Base-by-base conservation (phyloP, 2,888 invertebrate species). In the Mesorhabditis spiculigera region DNA sequence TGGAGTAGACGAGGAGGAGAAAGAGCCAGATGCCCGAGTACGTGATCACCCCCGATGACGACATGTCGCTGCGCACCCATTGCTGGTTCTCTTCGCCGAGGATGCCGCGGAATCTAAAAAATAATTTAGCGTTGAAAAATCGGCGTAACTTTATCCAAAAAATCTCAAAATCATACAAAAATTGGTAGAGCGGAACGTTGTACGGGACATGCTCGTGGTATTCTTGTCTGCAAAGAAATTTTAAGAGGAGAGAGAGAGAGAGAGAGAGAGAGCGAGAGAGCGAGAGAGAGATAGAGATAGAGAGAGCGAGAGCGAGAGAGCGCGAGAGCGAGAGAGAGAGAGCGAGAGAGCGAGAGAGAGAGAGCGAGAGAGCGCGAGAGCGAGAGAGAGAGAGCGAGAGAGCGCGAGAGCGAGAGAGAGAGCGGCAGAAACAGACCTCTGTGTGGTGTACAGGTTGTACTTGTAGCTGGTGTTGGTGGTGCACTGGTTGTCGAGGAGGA, bases 401-500 rank as follows among this genome's bases (percentile, higher is more conserved):
- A 28, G 1, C 1, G 28, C 28, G 28, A 1, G 28, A 28, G 28
- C n/a, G n/a, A n/a, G n/a, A n/a, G n/a, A n/a, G n/a, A n/a, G n/a
- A n/a, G n/a, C n/a, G n/a, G n/a, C 6, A 50, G n/a, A 50, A 50
- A n/a, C 58, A 13, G 8, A 50, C 58, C 10, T 50, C 8, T 50
- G 8, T 3, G n/a, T 50, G n/a, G 58, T 50, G 8, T 13, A n/a
- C 58, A n/a, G 8, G 58, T 50, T 50, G 58, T 50, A 50, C n/a
- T 50, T 50, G 58, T 13, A 50, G n/a, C 10, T 50, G 58, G n/a
- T 50, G n/a, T 50, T 50, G 58, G 58, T 50, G 58, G 58, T 50
- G 58, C 58, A 50, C 8, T n/a, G 58, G 58, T n/a, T 50, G 58
- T 50, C 58, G n/a, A 50, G 8, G 10, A 50, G n/a, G n/a, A 50